Base-by-base conservation (phyloP, 2,113 vertebrate genomes). In the Plecturocebus donacophilus region DNA sequence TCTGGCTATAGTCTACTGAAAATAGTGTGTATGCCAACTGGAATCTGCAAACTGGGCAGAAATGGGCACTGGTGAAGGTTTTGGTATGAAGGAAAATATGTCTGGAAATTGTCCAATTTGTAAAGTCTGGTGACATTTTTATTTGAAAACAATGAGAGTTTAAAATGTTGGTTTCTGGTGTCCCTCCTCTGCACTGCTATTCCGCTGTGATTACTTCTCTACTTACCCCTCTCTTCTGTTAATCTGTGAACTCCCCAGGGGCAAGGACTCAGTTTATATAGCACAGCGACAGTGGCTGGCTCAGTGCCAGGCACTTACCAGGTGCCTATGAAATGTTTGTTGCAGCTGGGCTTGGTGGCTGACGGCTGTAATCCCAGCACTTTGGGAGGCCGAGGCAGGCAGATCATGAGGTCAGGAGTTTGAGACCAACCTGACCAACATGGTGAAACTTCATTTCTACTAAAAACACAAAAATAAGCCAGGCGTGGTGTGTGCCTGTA, bases 11-110 rank as follows among this genome's bases (percentile, higher is more conserved):
- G 23, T 52, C 38, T 87, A 38, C 12, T 0, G 1, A 45, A 76
- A n/a, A 3, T 0, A 9, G 7, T 61, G 19, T 45, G 16, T 21
- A 5, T 6, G 23, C 32, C 70, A 56, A 0, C 7, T 66, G 47
- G 38, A 47, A 84, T 14, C 14, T 2, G 27, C 80, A 35, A 58
- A 14, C 14, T 27, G 73, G 42, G 40, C 40, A 91, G 82, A 88
- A n/a, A 4, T 4, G 23, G 54, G 32, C 5, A 30, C 13, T 16
- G 5, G n/a, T 40, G 35, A 71, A 80, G 3, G 6, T 68, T 32
- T 87, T 32, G 8, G 25, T n/a, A 9, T 54, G 6, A 7, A 70
- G 54, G 42, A 76, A 90, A 35, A 16, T 16, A 42, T 2, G 23
- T 25, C 25, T 66, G 1, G 38, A 89, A 85, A 87, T n/a, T n/a